phyloP scores from a whole-genome alignment of 2,888 invertebrate genomes.

The Laothoe populi region DNA sequence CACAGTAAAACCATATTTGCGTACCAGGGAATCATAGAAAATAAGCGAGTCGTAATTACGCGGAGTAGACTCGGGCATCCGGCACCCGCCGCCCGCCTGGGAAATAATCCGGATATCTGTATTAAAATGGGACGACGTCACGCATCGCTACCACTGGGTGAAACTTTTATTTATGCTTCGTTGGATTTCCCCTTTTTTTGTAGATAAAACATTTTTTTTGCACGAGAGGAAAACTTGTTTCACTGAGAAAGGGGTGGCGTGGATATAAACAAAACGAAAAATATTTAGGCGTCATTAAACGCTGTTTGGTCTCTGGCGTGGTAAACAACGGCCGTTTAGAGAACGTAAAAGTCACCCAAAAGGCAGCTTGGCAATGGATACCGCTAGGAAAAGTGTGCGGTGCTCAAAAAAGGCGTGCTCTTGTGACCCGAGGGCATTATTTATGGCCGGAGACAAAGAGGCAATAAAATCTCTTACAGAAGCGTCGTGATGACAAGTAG shows the following conservation, averaged over 20 bases:
- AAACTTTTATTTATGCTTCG: constrained; percentile 27
- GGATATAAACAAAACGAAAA: constrained; percentile 1
- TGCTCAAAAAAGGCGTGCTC: constrained; percentile 47
- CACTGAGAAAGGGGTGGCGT: not conserved
- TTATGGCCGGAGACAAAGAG: constrained; percentile 55
- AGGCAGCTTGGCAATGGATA: constrained; percentile 26
- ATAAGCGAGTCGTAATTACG: constrained; percentile 49
- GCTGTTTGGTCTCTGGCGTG: constrained; percentile 24
- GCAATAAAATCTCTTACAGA: constrained; percentile 60
- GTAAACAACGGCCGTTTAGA: constrained; percentile 32
- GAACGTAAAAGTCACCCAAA: constrained; percentile 30
- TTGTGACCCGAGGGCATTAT: constrained; percentile 44
- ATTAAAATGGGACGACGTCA: constrained; percentile 52
- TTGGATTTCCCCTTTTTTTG: constrained; percentile 19
- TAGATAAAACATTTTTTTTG: constrained; percentile 17
- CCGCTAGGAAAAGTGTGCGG: constrained; percentile 34
- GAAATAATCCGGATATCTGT: constrained; percentile 46
- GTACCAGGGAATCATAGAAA: constrained; percentile 28
- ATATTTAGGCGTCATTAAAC: constrained; percentile 23
- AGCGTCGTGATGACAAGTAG: constrained; percentile 53
- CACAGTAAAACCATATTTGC: constrained; percentile 3
- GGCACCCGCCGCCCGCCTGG: constrained; percentile 40
- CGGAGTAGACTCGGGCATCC: constrained; percentile 45
- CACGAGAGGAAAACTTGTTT: constrained; percentile 15
- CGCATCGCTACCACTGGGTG: constrained; percentile 32